phyloP scores from a whole-genome alignment of 2,888 invertebrate genomes.

The Nomada fabriciana region DNA sequence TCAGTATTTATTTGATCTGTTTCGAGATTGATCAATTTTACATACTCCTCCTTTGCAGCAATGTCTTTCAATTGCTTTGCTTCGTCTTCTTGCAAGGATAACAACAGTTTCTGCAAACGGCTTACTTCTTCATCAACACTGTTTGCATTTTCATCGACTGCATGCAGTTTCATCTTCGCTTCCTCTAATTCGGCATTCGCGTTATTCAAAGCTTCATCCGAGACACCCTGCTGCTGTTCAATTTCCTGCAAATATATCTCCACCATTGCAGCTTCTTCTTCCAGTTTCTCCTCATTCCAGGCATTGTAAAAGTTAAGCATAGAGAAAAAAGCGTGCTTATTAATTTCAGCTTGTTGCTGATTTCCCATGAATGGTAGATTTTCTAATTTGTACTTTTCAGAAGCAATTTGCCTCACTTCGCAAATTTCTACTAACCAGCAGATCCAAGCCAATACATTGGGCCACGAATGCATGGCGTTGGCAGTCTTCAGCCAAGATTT shows the following conservation, averaged over 20 bases:
- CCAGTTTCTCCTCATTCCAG: conserved; percentile 78
- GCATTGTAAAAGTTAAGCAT: conserved; percentile 75
- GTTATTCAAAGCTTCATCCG: conserved; percentile 62
- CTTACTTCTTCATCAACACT: conserved; percentile 60
- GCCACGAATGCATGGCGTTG: conserved; percentile 87
- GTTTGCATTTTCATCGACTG: conserved; percentile 50
- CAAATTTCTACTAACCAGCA: conserved; percentile 85
- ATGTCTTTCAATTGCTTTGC: conserved; percentile 60
- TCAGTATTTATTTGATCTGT: conserved; percentile 67
- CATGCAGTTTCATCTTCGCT: conserved; percentile 51
- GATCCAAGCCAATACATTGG: conserved; percentile 86
- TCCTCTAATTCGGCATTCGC: conserved; percentile 63
- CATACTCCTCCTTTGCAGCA: conserved; percentile 59
- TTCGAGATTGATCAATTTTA: conserved; percentile 62
- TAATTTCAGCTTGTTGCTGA: conserved; percentile 58
- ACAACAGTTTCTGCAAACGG: conserved; percentile 58
- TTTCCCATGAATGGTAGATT: conserved; percentile 74
- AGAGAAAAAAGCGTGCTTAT: conserved; percentile 65
- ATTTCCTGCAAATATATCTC: conserved; percentile 74
- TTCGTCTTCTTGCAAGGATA: conserved; percentile 62
- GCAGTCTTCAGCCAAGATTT: conserved; percentile 87
- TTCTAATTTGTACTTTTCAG: conserved; percentile 71
- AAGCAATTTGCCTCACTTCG: conserved; percentile 81
- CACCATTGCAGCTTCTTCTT: conserved; percentile 75
- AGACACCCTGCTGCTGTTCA: conserved; percentile 71